phyloP scores from a whole-genome alignment of 2,888 invertebrate species.

The Andrena camellia region DNA sequence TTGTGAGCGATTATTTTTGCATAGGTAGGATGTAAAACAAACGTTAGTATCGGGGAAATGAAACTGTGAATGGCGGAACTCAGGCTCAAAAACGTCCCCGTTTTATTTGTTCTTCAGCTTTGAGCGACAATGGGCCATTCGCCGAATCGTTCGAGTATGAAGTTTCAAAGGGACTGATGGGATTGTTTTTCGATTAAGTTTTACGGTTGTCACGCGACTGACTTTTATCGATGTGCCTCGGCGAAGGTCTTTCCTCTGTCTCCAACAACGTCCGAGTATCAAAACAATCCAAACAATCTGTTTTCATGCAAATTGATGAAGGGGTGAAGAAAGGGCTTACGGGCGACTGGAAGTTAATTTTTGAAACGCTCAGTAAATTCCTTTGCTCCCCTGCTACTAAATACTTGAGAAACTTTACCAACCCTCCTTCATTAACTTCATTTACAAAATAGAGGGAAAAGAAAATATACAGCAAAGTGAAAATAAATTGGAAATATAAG shows the following conservation, averaged over 20 bases:
- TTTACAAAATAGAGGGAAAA: no score
- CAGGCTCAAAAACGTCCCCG: neutral
- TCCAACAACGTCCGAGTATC: conserved; percentile 2
- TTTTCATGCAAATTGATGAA: neutral
- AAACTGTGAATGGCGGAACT: neutral
- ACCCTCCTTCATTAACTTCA: no score
- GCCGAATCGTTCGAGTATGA: neutral
- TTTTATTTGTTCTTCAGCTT: neutral
- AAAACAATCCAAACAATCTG: conserved; percentile 2
- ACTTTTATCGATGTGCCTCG: conserved; percentile 52
- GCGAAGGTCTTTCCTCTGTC: neutral
- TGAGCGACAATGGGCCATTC: neutral
- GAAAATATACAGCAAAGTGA: neutral
- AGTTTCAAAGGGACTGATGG: conserved; percentile 33
- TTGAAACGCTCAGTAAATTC: neutral
- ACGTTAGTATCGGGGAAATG: neutral
- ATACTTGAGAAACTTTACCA: neutral
- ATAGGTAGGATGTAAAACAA: neutral
- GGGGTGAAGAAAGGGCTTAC: neutral
- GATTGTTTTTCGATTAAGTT: conserved; percentile 45
- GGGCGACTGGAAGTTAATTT: neutral
- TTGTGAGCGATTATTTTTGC: no score
- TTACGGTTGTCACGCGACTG: conserved; percentile 19
- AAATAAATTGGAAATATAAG: neutral
- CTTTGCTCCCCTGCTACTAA: no score